A percentile compares a stretch with the other conserved stretches of the same genome.
phyloP scores from a whole-genome alignment of 2,797 vertebrate genomes.

The Sparus aurata region DNA sequence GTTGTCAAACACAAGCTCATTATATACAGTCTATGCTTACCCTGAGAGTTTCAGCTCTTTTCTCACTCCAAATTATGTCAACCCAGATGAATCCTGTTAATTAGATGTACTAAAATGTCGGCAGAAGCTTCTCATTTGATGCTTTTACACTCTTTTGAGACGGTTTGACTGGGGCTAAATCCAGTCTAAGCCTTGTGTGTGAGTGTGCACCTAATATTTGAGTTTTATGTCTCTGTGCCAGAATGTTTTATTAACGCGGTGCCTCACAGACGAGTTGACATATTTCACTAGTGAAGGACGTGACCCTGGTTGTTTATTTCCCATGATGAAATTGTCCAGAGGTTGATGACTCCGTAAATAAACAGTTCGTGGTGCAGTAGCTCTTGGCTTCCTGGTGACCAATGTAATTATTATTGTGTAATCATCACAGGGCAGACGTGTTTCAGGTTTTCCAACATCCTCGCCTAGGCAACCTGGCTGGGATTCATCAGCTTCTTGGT shows the following conservation, averaged over 20 bases:
- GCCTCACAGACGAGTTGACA: slow-evolving; percentile 78
- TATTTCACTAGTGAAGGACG: slow-evolving; percentile 92
- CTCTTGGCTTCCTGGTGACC: slow-evolving; percentile 67
- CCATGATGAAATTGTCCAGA: slow-evolving; percentile 89
- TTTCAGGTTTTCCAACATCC: slow-evolving; percentile 15
- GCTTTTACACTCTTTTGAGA: slow-evolving; percentile 14
- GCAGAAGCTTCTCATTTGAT: slow-evolving; percentile 28
- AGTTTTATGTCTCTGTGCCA: slow-evolving; percentile 83
- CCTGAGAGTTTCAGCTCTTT: slow-evolving; percentile 5
- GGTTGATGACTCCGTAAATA: slow-evolving; percentile 91
- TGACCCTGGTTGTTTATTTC: slow-evolving; percentile 90
- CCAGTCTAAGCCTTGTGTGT: slow-evolving; percentile 55
- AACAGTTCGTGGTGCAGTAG: slow-evolving; percentile 78
- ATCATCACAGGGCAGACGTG: slow-evolving; percentile 62
- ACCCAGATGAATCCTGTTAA: slow-evolving; percentile 55
- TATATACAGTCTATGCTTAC: slow-evolving; percentile 9
- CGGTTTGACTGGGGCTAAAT: slow-evolving; percentile 41
- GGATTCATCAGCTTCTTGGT: too few species aligned
- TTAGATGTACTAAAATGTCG: slow-evolving; percentile 51
- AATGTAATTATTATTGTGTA: slow-evolving; percentile 72
- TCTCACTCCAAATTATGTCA: slow-evolving; percentile 42
- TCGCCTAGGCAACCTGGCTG: too few species aligned
- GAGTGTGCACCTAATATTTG: slow-evolving; percentile 68
- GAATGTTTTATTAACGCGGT: slow-evolving; percentile 82
- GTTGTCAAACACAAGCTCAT: slow-evolving; percentile 8